Evolutionary conservation across 2,888 invertebrate genomes (phyloP), one percentile per base, ranked within the genome.

Genomic region (Serrognathus titanus): DNA sequence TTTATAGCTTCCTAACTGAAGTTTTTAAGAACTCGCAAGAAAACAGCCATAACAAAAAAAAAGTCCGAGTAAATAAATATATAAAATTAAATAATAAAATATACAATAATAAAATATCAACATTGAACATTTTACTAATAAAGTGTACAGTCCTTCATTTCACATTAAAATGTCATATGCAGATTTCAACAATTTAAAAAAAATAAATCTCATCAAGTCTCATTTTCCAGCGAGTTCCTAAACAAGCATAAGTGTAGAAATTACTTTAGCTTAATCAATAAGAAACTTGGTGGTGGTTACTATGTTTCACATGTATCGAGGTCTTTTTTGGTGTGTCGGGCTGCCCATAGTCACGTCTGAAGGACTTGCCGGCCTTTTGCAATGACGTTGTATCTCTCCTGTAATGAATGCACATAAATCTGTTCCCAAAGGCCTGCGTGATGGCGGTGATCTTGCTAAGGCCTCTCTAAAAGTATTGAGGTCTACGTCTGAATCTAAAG

Each of bases 341-440:
- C 88, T 88, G 73, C 87, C 89, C 88, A 89, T 89, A 72, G 84
- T 85, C 64, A 88, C 88, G 75, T 89, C 88, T 60, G 82, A 82
- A 59, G 86, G 84, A 68, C 85, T 84, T 55, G 86, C 85, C 41
- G 87, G 85, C 65, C 87, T 80, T 78, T 87, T 87, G 74, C 85
- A 85, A 73, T 89, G 87, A 58, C 89, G 83, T 58, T 87, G 86
- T 73, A 88, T 87, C 78, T 90, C 89, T 67, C 83, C 84, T 63
- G 83, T 82, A 71, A 87, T 88, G 76, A 89, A 89, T 68, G 87
- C 83, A 75, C 87, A 88, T 63, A 89, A 78, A 71, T 89, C 88
- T 47, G 82, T 77, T 60, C 78, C 79, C 31, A 68, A 63, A 31
- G 69, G 64, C 63, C 68, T 59, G 63, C 83, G 76, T 53, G 79